These are phyloP conservation scores for Zoanthus gigantus DNA, from an alignment of 92 coral and sea anemone genomes.

Conservation along the genomic window DNA sequence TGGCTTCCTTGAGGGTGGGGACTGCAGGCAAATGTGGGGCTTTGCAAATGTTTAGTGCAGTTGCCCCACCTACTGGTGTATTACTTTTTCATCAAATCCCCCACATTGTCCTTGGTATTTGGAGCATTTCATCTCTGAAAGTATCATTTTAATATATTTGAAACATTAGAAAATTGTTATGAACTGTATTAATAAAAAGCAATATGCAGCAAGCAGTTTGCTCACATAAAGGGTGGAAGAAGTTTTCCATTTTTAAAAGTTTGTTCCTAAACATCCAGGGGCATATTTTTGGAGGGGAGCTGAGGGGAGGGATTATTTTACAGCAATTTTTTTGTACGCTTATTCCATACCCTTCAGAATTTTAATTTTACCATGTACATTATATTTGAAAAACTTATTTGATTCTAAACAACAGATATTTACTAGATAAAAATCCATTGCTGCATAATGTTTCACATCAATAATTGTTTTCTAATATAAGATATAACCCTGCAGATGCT, in stretches of 20 bases:
- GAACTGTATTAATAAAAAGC: not conserved
- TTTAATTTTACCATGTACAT: not conserved
- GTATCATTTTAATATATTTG: not conserved
- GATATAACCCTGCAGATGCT: conserved; percentile 7
- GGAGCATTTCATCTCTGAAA: not conserved
- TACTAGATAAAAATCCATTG: conserved; percentile 1
- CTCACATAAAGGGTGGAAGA: not conserved
- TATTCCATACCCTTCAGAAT: not conserved
- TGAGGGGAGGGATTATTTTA: too few relatives aligned
- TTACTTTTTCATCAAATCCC: not conserved
- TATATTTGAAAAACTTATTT: not conserved
- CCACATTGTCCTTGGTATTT: conserved; percentile 2
- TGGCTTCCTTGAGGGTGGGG: not conserved
- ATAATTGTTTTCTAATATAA: not conserved
- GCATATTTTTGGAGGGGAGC: not conserved
- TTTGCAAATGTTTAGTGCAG: not conserved
- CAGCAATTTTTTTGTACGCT: too few relatives aligned
- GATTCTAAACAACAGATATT: not conserved
- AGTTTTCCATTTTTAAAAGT: not conserved
- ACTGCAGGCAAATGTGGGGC: conserved; percentile 10
- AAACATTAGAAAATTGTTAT: not conserved
- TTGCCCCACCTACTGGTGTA: conserved; percentile 1
- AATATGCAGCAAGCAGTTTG: not conserved
- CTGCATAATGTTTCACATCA: conserved; percentile 3
- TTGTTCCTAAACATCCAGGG: not conserved